Evolutionary conservation across 1,140 invertebrate genomes (phyloP).

Genomic region (Listronotus bonariensis): DNA sequence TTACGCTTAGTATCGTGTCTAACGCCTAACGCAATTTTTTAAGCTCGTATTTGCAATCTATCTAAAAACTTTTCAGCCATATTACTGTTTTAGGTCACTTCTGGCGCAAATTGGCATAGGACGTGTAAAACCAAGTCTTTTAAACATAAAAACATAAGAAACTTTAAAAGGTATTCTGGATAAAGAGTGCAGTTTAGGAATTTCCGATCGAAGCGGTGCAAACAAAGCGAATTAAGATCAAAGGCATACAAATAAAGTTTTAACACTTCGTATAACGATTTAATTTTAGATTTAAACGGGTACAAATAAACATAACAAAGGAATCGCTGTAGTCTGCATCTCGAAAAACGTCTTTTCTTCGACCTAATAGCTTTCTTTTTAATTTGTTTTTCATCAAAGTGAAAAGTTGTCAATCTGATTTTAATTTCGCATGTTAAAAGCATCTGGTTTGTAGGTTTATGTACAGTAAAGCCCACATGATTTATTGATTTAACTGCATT

Average conservation of each 20-base stretch:
- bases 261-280: conserved; percentile 29
- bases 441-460: too few species aligned
- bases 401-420: conserved; percentile 1
- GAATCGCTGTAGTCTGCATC: conserved; percentile 28
- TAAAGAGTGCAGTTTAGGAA: conserved; percentile 22
- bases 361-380: conserved; percentile 24
- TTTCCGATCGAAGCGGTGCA: conserved; percentile 8
- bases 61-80: too few species aligned
- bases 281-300: conserved; percentile 36
- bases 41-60: too few species aligned
- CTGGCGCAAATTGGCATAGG: too few species aligned
- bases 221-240: conserved; percentile 29
- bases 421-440: too few species aligned
- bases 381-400: conserved; percentile 19
- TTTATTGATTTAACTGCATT: too few species aligned
- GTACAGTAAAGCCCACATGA: too few species aligned
- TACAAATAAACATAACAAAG: conserved; percentile 35
- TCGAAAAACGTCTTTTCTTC: conserved; percentile 34
- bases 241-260: conserved; percentile 19
- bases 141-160: not conserved
- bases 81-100: too few species aligned
- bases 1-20: too few species aligned
- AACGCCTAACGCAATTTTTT: too few species aligned
- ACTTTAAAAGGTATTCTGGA: not conserved
- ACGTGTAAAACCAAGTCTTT: not conserved